Conservation (phyloP, 2,888 invertebrate genomes). For the Nomada flava region DNA sequence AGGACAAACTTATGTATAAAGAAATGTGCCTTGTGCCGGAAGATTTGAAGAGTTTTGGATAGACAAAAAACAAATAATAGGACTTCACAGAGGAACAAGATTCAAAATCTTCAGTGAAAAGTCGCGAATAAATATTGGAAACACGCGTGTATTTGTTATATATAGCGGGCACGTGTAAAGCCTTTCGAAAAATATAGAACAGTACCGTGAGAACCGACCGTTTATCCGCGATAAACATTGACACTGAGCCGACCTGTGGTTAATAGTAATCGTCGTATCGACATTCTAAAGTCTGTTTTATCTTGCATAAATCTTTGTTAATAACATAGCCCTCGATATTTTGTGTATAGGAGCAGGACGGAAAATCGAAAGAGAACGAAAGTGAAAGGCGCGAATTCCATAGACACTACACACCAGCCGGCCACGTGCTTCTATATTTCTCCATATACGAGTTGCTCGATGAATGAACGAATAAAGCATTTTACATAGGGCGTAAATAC, state of each 20-base stretch:
- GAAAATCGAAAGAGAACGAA: conserved; percentile 77
- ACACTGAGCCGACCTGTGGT: conserved; percentile 38
- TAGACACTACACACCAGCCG: conserved; percentile 2
- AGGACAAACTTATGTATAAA: too few relatives aligned
- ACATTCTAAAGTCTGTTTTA: conserved; percentile 56
- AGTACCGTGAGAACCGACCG: conserved; percentile 61
- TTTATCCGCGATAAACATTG: conserved; percentile 44
- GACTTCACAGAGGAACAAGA: background rate
- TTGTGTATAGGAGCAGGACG: conserved; percentile 49
- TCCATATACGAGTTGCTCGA: conserved; percentile 3
- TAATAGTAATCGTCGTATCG: conserved; percentile 48
- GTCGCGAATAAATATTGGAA: background rate
- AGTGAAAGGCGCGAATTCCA: conserved; percentile 80
- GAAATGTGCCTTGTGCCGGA: too few relatives aligned
- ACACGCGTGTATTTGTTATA: background rate
- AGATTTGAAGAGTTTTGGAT: too few relatives aligned
- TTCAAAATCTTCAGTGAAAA: background rate
- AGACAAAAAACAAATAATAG: too few relatives aligned
- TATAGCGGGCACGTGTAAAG: background rate
- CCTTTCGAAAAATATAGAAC: conserved; percentile 40
- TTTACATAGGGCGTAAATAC: background rate
- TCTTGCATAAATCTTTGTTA: conserved; percentile 61
- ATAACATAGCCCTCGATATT: conserved; percentile 51
- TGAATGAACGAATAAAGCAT: conserved; percentile 40
- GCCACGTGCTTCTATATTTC: conserved; percentile 35